Base-by-base conservation (phyloP, 1,140 invertebrate genomes). In the Drosophila bocqueti region DNA sequence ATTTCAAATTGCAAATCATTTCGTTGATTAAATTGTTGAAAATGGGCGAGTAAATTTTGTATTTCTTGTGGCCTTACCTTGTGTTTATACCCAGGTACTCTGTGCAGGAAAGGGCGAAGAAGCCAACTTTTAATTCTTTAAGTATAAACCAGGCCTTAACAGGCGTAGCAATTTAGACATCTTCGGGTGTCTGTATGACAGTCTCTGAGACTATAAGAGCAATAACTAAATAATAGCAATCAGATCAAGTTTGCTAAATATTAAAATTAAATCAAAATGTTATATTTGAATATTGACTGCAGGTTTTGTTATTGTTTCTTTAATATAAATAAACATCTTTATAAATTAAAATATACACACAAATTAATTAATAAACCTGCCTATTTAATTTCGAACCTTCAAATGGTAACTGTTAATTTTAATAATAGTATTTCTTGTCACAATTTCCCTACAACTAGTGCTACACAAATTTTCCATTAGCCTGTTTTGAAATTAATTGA, bases 1-100 rank as follows among this genome's bases (percentile, higher is more conserved):
- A 82, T 82, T 82, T 50, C 45, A 72, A 82, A 86, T 86, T 79
- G 73, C 46, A 62, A 63, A 73, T 68, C 57, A 83, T 71, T 84
- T 79, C 18, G 61, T 72, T 84, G 65, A 83, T 83, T 79, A 59
- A 69, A 79, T 67, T 61, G 65, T 59, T 54, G 60, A 61, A 62
- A 59, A 74, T 38, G 36, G 5, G 11, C 18, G 46, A 54, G 47
- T 60, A 60, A 40, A 43, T 65, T 64, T 64, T 59, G 29, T 34
- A 26, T 45, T 34, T 40, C 54, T 26, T 24, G 36, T 29, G 62
- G 50, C 36, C 57, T 18, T 36, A 21, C 55, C 29, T 62, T 24
- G 15, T 34, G 54, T 55, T 55, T 55, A 24, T 55, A 26, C 4
- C 4, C 13, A 50, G 52, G 50, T 21, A 15, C 1, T 2, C 5